Conservation (phyloP, 1,140 invertebrate genomes). For the Nephila pilipes region DNA sequence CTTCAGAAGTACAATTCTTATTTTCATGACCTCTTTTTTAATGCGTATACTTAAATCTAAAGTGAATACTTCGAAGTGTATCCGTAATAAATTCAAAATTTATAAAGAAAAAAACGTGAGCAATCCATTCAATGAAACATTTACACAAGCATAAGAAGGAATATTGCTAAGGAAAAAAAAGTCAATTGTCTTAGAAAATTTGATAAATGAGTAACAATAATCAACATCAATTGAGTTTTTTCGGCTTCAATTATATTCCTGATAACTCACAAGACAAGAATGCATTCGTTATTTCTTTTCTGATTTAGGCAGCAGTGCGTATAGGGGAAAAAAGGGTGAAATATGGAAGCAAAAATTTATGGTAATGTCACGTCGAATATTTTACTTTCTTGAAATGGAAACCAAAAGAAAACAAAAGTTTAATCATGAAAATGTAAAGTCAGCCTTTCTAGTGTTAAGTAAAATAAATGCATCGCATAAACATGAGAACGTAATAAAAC, state of each 20-base stretch:
- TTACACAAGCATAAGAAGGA: too few relatives aligned
- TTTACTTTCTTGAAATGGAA: conserved; percentile 57
- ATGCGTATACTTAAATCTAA: too few relatives aligned
- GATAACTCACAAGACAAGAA: neutral
- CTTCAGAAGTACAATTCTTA: too few relatives aligned
- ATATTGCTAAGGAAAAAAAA: too few relatives aligned
- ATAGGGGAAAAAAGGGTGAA: conserved; percentile 28
- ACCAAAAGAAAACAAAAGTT: conserved; percentile 61
- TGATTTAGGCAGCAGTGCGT: conserved; percentile 27
- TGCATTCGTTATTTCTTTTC: neutral
- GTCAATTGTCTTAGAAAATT: neutral
- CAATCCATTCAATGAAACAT: too few relatives aligned
- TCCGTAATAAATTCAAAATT: too few relatives aligned
- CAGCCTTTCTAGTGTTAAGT: conserved; percentile 50
- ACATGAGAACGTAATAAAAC: conserved; percentile 60
- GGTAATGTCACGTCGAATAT: conserved; percentile 53
- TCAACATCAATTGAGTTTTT: neutral
- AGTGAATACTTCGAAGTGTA: too few relatives aligned
- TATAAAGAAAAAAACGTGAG: too few relatives aligned
- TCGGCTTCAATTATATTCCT: neutral
- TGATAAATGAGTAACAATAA: neutral
- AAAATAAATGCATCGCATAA: conserved; percentile 65
- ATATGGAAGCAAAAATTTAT: conserved; percentile 62
- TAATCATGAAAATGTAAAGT: conserved; percentile 62
- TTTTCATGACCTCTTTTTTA: too few relatives aligned